Evolutionary conservation across 35 echinoderm and acorn worm genomes (phyloP), one percentile per base, ranked within the genome.

Genomic region (Holothuria glaberrima): DNA sequence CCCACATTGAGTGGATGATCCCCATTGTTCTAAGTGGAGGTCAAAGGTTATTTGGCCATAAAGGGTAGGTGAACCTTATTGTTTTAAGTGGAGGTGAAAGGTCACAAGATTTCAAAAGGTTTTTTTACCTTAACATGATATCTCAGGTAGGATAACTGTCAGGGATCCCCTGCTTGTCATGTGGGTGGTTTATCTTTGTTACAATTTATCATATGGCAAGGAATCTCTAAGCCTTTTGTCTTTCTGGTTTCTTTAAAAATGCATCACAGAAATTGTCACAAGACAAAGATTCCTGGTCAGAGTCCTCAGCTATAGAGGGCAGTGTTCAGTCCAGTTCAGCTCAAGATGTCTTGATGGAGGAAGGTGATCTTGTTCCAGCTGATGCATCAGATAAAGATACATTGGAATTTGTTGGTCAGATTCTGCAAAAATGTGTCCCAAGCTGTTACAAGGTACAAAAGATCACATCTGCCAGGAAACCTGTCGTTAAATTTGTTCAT

Each of bases 401-500:
- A 68, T 58, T 99, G 27, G 67, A 94, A 4, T 58, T 95, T 56
- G 83, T 99, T 12, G 71, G 64, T 50, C 72, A 94, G 25, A 81
- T 99, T 28, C 64, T 99, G 25, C 88, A 90, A 21, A 85, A 94
- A 50, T 95, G 93, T 79, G 97, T 93, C 4, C 97, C 97, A 18
- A 90, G 91, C 52, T 95, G 88, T 45, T 74, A 99, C 30, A 75
- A 90, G 60, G 90, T 99, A 26, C 70, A 84, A 29, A 50, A 34
- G 27, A 99, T 99, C 32, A 75, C 88, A 38, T 90, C 88, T 36
- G 90, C 92, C 9, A 61, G 91, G 58, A 71, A 89, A 31, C 97
- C 97, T 26, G 91, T 99, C 18, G 91, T 99, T 4, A 99, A 95
- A 78, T 95, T 99, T 57, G 67, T 68, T 7, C 97, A 99, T 41